A percentile compares a stretch with the other conserved stretches of the same genome.
Conservation (phyloP, 1,140 invertebrate genomes). For the Acyrthosiphon pisum region DNA sequence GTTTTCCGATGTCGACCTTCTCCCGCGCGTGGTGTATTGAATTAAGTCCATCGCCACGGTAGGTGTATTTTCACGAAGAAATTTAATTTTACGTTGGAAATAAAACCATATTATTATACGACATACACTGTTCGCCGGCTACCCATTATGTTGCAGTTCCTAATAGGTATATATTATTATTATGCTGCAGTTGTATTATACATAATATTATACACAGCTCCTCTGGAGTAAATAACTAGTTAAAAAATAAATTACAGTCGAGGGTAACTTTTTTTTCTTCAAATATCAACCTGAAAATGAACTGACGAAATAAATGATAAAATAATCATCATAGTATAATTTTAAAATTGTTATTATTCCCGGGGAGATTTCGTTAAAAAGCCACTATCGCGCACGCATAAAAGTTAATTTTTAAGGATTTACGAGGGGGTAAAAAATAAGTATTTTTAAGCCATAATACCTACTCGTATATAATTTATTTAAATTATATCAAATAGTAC, state of each 20-base stretch:
- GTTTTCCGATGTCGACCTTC: constrained; percentile 23
- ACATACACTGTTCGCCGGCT: neutral
- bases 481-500: neutral
- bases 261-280: neutral
- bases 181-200: neutral
- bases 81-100: neutral
- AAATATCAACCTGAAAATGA: neutral
- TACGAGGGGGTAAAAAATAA: neutral
- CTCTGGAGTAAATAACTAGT: neutral
- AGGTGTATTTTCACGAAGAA: neutral
- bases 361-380: neutral
- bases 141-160: neutral
- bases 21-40: neutral
- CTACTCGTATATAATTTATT: neutral
- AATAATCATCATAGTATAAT: constrained; percentile 5
- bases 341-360: neutral
- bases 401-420: constrained; percentile 13
- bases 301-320: neutral
- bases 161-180: neutral
- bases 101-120: neutral
- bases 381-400: neutral
- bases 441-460: neutral
- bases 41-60: neutral
- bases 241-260: neutral
- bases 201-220: neutral